These are phyloP conservation scores for Fragum whitleyi DNA, from an alignment of 2,888 invertebrate genomes.

Conservation along the genomic window DNA sequence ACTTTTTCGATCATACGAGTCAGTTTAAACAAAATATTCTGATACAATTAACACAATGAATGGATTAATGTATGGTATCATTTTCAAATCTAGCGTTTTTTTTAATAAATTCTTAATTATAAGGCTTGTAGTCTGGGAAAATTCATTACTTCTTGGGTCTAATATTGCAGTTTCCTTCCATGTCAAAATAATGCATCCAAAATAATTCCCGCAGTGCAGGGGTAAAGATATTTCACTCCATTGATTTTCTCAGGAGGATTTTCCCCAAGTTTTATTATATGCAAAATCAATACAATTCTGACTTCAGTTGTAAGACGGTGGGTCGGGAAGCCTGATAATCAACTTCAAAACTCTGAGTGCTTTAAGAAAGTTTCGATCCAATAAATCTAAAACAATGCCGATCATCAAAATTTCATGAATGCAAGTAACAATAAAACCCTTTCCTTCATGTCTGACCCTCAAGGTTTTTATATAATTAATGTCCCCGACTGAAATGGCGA, in stretches of 20 bases:
- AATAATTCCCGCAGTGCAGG: conserved; percentile 3
- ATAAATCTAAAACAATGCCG: conserved; percentile 4
- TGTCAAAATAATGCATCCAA: neutral
- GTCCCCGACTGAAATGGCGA: too few species aligned
- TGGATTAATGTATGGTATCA: too few species aligned
- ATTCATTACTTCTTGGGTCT: too few species aligned
- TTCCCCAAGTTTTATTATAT: conserved; percentile 29
- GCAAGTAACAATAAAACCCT: conserved; percentile 5
- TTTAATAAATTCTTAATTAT: too few species aligned
- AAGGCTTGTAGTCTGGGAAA: too few species aligned
- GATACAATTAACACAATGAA: too few species aligned
- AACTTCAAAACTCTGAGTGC: neutral
- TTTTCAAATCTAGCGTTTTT: too few species aligned
- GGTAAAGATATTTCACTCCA: conserved; percentile 31
- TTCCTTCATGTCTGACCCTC: too few species aligned
- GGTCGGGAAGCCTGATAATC: conserved; percentile 12
- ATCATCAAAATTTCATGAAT: conserved; percentile 4
- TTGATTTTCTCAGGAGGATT: conserved; percentile 20
- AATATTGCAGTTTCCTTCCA: neutral
- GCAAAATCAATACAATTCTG: conserved; percentile 29
- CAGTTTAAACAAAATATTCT: too few species aligned
- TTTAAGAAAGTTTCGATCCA: conserved; percentile 3
- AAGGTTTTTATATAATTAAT: too few species aligned
- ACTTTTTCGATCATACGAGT: too few species aligned
- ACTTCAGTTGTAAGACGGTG: conserved; percentile 15